Evolutionary conservation across 2,113 vertebrate genomes (phyloP), one percentile per base, ranked within the genome.

Genomic region (Ceyx margarethae): DNA sequence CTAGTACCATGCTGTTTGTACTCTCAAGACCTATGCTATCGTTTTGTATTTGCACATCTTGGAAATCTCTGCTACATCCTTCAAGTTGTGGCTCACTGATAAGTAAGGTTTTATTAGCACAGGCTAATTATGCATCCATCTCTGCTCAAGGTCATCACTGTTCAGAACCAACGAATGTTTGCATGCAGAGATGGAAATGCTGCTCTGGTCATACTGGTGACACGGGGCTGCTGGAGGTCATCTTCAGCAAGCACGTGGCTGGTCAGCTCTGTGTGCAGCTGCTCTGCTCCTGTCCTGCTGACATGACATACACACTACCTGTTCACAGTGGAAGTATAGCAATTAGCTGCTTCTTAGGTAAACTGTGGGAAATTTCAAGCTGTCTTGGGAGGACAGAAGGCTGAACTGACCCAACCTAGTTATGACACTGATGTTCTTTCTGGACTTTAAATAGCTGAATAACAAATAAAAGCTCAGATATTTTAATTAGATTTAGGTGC

Each of bases 21-120:
- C 61, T 74, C 84, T 33, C 20, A 42, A 90, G 81, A 74, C 64
- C 87, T 22, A 7, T 9, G 13, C n/a, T 73, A 74, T 87, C 53
- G 46, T 50, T 77, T 21, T 8, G 33, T 40, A 16, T 62, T 67
- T 85, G 58, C 3, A 10, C 56, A 69, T 77, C 90, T 91, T 5
- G 2, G 46, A 26, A 73, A 57, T 50, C 50, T 91, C 60, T 73
- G 76, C 53, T 53, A 26, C 65, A 80, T 68, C 86, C 86, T 80
- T 83, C 89, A 86, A 43, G 93, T 81, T 96, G 87, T 53, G n/a
- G 56, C 46, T 81, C 74, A 51, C 60, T 91, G 87, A 95, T 91
- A 94, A 89, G 56, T 69, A 35, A 81, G 56, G 56, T n/a, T 92
- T 92, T 87, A 95, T 95, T 95, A 95, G 54, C 67, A 80, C 45